Evolutionary conservation across 2,797 vertebrate species (phyloP), one percentile per base, ranked within the genome.

Genomic region (Microctenopoma stevenorrisi): DNA sequence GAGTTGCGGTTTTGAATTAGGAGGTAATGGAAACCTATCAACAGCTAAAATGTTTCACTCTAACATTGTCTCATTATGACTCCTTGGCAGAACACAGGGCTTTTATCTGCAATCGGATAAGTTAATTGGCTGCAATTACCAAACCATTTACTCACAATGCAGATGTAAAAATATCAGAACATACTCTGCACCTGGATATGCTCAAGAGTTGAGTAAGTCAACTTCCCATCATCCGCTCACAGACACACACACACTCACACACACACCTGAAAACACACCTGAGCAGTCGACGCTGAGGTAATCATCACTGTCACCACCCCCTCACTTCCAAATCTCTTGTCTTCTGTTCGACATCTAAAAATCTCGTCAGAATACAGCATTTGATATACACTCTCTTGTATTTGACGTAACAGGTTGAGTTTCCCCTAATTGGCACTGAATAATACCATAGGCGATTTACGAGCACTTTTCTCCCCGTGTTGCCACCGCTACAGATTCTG

Each of bases 341-440:
- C 75, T 74, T 38, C 65, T 11, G 40, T 74, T 84, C 83, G 15
- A 72, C 83, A 71, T 76, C 61, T 61, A 76, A 85, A 86, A 85
- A 87, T 81, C 71, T 79, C 72, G 58, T 89, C 88, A 90, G 91
- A 88, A 91, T 79, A 72, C 78, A 83, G 83, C 82, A 89, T 88
- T 78, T 77, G 88, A 92, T 91, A 91, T 88, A 87, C 81, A 52
- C 75, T 85, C 62, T 35, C 69, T 74, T 76, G 68, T 81, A 62
- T 77, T 84, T 57, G 55, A 68, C 28, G 74, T 88, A 89, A 91
- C 86, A 88, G 92, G 86, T 92, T 86, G 81, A 88, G 86, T 93
- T 93, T 89, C 91, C 81, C 75, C 74, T 93, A 93, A 94, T 91
- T 91, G 89, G 84, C 54, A 67, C 68, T 79, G 86, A 76, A 93